Evolutionary conservation across 2,797 vertebrate genomes (phyloP).

Genomic region (Botia almorhae): DNA sequence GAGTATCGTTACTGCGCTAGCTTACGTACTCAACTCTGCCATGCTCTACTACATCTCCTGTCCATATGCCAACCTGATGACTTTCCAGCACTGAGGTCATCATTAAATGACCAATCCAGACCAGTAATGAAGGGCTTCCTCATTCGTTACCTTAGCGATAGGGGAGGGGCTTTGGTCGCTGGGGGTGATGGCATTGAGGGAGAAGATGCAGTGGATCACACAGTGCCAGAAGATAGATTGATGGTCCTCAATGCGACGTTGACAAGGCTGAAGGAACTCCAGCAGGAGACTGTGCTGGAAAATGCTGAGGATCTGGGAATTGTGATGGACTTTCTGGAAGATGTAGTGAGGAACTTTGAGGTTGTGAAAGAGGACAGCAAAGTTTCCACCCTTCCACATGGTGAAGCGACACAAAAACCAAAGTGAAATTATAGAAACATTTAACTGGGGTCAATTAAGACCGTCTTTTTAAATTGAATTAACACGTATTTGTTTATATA

Average conservation of each 20-base stretch:
- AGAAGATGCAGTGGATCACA: constrained; percentile 57
- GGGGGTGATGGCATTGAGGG: constrained; percentile 55
- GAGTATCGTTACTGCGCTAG: constrained; percentile 95
- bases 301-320: constrained; percentile 44
- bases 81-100: constrained; percentile 73
- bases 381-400: background rate
- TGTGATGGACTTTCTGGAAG: constrained; percentile 77
- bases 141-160: constrained; percentile 80
- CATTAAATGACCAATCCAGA: constrained; percentile 69
- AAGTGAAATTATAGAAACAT: background rate
- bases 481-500: constrained; percentile 1
- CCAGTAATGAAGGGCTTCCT: constrained; percentile 75
- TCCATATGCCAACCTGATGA: constrained; percentile 78
- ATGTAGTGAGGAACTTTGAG: constrained; percentile 73
- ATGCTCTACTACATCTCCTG: constrained; percentile 87
- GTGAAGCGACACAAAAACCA: background rate
- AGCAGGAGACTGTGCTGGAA: constrained; percentile 63
- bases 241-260: constrained; percentile 72
- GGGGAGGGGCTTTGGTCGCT: constrained; percentile 62
- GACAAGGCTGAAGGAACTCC: constrained; percentile 72
- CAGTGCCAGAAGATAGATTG: constrained; percentile 71
- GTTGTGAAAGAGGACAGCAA: constrained; percentile 49
- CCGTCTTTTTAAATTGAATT: background rate
- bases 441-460: background rate
- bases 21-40: constrained; percentile 87